Evolutionary conservation across 2,797 vertebrate genomes (phyloP).

Genomic region (Phrynocephalus vlangalii): DNA sequence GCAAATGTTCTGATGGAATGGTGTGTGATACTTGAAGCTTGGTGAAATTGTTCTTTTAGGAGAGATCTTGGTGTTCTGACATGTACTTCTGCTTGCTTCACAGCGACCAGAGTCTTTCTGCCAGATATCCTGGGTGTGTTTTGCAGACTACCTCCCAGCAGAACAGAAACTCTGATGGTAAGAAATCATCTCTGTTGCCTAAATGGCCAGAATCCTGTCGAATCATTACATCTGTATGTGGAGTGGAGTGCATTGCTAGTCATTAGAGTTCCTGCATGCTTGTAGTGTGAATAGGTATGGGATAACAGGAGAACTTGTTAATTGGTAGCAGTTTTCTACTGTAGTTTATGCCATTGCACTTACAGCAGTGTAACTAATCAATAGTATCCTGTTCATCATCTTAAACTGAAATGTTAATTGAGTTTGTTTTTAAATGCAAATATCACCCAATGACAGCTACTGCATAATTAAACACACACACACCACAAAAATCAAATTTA

Average conservation of each 20-base stretch:
- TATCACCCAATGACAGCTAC: not conserved
- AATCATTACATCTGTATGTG: too few species aligned
- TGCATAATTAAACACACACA: not conserved
- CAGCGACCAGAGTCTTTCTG: conserved; percentile 73
- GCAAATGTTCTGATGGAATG: not conserved
- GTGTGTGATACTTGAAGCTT: not conserved
- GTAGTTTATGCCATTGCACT: too few species aligned
- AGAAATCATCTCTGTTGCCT: conserved; percentile 27
- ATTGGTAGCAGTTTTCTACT: too few species aligned
- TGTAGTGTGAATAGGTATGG: too few species aligned
- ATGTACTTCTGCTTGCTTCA: conserved; percentile 48
- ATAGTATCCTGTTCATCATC: too few species aligned
- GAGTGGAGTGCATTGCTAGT: too few species aligned
- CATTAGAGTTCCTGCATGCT: too few species aligned
- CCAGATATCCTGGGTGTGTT: conserved; percentile 53
- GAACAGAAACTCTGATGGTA: conserved; percentile 76
- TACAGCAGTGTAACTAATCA: too few species aligned
- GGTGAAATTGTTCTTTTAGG: not conserved
- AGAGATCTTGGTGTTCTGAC: not conserved
- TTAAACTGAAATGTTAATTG: not conserved
- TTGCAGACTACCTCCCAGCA: conserved; percentile 64
- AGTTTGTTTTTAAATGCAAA: not conserved
- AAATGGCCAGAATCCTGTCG: not conserved
- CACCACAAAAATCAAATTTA: not conserved
- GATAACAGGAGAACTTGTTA: too few species aligned